Percentiles rank a stretch among this genome's conserved stretches.
phyloP scores from a whole-genome alignment of 2,797 vertebrate species.

The Sphenodon punctatus region DNA sequence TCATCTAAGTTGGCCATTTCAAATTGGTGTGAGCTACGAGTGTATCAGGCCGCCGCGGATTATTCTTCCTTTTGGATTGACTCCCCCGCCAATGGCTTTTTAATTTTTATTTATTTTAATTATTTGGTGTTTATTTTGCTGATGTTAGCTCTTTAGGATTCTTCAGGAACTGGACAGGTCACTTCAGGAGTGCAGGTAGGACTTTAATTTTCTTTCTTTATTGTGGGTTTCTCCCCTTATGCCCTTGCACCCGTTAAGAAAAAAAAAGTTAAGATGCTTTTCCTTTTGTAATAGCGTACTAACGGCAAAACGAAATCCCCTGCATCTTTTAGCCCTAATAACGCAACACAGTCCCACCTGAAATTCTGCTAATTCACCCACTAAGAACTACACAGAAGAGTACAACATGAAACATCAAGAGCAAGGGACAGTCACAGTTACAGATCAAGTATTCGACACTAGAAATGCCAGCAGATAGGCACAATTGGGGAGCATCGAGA shows the following conservation, averaged over 20 bases:
- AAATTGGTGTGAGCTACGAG: conserved; percentile 69
- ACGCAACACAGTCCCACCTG: conserved; percentile 66
- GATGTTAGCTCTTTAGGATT: conserved; percentile 75
- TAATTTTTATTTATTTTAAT: too few species aligned
- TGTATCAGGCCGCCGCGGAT: conserved; percentile 82
- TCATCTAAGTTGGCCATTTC: conserved; percentile 59
- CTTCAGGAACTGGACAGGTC: conserved; percentile 76
- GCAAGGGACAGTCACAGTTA: conserved; percentile 71
- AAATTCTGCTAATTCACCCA: conserved; percentile 78
- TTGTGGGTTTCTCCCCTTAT: conserved; percentile 69
- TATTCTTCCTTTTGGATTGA: conserved; percentile 84
- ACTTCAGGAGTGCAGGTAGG: conserved; percentile 78
- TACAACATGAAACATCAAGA: conserved; percentile 60
- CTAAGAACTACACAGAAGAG: conserved; percentile 75
- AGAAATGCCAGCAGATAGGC: conserved; percentile 62
- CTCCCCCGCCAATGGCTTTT: conserved; percentile 76
- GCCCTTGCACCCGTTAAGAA: conserved; percentile 64
- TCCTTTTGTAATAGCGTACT: conserved; percentile 64
- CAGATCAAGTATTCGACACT: conserved; percentile 49
- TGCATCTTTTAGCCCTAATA: conserved; percentile 60
- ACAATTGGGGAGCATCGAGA: conserved; percentile 54
- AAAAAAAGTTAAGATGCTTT: conserved; percentile 57
- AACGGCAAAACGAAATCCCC: conserved; percentile 47
- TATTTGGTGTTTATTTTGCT: conserved; percentile 52
- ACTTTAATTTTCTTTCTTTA: conserved; percentile 66